phyloP scores from a whole-genome alignment of 2,113 vertebrate species.

The Mellivora capensis region DNA sequence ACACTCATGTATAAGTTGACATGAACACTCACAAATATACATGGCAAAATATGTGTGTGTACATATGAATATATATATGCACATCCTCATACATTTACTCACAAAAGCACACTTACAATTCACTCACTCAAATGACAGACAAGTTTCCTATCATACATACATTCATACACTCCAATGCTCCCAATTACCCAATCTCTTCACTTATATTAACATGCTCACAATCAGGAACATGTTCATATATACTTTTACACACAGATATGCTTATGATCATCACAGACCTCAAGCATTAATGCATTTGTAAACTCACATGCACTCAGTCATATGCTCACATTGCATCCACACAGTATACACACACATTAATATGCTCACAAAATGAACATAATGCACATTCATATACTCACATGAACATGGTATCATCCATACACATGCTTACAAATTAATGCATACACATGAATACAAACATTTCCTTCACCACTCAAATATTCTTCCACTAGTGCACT shows the following conservation, averaged over 20 bases:
- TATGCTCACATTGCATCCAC: not conserved
- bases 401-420: not conserved
- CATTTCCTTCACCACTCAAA: not conserved
- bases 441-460: not conserved
- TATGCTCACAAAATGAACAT: not conserved
- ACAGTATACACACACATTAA: not conserved
- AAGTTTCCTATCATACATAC: not conserved
- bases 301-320: not conserved
- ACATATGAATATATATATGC: not conserved
- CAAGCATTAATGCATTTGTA: not conserved
- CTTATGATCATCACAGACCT: not conserved
- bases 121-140: not conserved
- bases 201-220: not conserved
- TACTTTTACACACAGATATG: not conserved
- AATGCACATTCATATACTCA: no score
- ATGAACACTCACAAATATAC: not conserved
- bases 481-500: not conserved
- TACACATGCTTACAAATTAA: not conserved
- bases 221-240: not conserved
- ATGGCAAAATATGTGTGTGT: not conserved
- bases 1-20: not conserved
- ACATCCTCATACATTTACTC: not conserved
- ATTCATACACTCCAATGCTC: not conserved
- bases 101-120: not conserved
- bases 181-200: not conserved